phyloP scores from a whole-genome alignment of 2,888 invertebrate genomes.

The Nasonovia ribisnigri region DNA sequence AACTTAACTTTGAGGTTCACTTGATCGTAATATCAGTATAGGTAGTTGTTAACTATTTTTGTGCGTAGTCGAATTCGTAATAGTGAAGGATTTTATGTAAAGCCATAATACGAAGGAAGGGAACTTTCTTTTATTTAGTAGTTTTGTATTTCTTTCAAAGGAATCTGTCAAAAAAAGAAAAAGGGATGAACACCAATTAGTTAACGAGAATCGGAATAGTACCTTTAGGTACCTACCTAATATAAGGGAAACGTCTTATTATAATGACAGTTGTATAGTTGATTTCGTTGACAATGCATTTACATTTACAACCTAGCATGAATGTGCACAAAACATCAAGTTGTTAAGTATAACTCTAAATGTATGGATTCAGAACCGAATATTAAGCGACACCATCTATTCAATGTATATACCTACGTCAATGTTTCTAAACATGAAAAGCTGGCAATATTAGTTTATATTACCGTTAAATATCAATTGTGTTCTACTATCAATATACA shows the following conservation, averaged over 20 bases:
- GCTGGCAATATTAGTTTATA: neutral
- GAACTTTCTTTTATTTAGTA: neutral
- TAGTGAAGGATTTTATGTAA: slow-evolving; percentile 30
- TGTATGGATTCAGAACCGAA: neutral
- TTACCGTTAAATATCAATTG: neutral
- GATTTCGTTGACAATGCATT: slow-evolving; percentile 29
- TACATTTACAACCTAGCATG: neutral
- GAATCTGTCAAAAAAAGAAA: slow-evolving; percentile 43
- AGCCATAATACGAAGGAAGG: neutral
- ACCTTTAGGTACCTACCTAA: neutral
- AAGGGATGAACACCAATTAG: slow-evolving; percentile 53
- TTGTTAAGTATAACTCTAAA: neutral
- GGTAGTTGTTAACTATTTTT: slow-evolving; percentile 23
- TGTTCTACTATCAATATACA: neutral
- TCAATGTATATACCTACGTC: neutral
- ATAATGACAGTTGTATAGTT: slow-evolving; percentile 41
- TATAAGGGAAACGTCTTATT: slow-evolving; percentile 31
- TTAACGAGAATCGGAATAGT: neutral
- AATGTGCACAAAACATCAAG: neutral
- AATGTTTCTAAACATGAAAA: neutral
- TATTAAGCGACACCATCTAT: neutral
- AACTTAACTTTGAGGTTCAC: neutral
- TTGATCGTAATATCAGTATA: neutral
- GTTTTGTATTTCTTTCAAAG: neutral
- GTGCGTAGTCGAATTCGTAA: neutral